Evolutionary conservation across 53 echinoderm and acorn worm species (phyloP).

Genomic region (Apostichopus leukothele): DNA sequence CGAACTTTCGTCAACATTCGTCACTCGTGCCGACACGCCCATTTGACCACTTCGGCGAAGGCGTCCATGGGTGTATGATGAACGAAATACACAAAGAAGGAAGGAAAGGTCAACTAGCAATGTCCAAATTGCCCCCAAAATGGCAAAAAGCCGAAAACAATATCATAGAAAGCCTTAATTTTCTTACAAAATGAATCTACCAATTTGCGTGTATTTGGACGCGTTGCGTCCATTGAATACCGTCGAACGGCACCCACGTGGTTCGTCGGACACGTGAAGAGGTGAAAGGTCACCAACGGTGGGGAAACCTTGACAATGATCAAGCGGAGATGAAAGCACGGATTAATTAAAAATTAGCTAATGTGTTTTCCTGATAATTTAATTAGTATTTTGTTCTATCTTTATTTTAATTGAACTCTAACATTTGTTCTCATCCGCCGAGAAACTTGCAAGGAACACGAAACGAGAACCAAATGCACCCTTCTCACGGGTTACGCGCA

Average conservation of each 20-base stretch:
- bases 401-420: not conserved
- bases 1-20: slow-evolving; percentile 46
- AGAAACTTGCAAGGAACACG: too few relatives aligned
- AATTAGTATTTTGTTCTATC: not conserved
- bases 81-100: not conserved
- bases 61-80: not conserved
- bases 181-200: not conserved
- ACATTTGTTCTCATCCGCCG: too few relatives aligned
- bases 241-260: slow-evolving; percentile 25
- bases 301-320: not conserved
- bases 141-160: not conserved
- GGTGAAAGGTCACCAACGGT: slow-evolving; percentile 44
- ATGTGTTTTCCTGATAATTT: not conserved
- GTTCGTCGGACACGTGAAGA: slow-evolving; percentile 20
- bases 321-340: not conserved
- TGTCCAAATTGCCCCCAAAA: slow-evolving; percentile 4
- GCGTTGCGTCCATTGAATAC: slow-evolving; percentile 39
- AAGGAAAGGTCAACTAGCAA: slow-evolving; percentile 27
- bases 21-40: slow-evolving; percentile 31
- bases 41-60: not conserved
- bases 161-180: not conserved
- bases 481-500: too few relatives aligned
- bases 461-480: too few relatives aligned
- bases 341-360: not conserved
- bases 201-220: slow-evolving; percentile 14